Evolutionary conservation across 2,797 vertebrate genomes (phyloP), one percentile per base, ranked within the genome.

Genomic region (Crenuchus spilurus): DNA sequence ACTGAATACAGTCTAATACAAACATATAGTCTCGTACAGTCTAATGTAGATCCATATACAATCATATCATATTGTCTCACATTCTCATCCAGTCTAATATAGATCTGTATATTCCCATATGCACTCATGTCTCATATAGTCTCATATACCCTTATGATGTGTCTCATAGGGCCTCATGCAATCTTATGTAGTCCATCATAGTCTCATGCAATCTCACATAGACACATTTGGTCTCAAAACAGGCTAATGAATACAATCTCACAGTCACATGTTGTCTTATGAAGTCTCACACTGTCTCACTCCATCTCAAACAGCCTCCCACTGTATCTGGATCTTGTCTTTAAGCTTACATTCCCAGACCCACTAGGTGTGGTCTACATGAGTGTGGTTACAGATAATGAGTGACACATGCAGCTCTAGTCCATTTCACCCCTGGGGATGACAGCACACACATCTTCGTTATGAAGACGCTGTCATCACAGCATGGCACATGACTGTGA

Each of bases 371-470:
- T 78, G 63, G 73, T 46, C 18, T 61, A 52, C 16, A 67, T 35
- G 3, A 22, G 35, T 61, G 49, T 58, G 35, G 57, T 74, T 22
- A 51, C 30, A 63, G n/a, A 42, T 67, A 33, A 63, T 28, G 9
- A 42, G 49, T 67, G 75, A 76, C 65, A 41, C 24, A 35, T 62
- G 35, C 33, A 74, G 41, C 61, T 71, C 61, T 62, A 63, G n/a
- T 66, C 65, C 30, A n/a, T 72, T 72, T 55, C 4, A 41, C 69
- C n/a, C 16, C 35, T 41, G 48, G 73, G 44, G 55, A 62, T 51
- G 51, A 61, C 73, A 68, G 35, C 24, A 6, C n/a, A 66, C 22
- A 63, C 55, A 54, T 66, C 55, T 67, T 44, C 16, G 16, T 33
- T 48, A 6, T 48, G 62, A 11, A 44, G 49, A 57, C 49, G 44